A percentile compares a stretch with the other conserved stretches of the same genome.
Conservation (phyloP, 2,797 vertebrate species). For the Rhinoraja longicauda region DNA sequence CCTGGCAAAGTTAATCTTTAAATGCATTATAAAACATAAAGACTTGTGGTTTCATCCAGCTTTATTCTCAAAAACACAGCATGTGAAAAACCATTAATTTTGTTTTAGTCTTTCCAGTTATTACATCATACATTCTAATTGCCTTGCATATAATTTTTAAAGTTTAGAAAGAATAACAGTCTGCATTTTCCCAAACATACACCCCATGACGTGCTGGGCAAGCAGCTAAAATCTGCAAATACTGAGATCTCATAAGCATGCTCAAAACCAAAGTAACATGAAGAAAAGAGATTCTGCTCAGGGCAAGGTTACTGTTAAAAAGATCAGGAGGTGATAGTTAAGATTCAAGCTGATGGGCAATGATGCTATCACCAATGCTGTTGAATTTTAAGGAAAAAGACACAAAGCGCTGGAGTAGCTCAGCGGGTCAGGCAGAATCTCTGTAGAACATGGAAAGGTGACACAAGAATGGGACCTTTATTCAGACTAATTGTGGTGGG, state of each 20-base stretch:
- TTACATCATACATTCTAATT: background rate
- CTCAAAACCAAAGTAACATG: background rate
- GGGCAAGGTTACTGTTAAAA: too few species aligned
- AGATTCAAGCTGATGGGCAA: background rate
- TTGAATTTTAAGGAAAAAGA: background rate
- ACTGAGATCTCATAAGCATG: too few species aligned
- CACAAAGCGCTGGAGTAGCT: too few species aligned
- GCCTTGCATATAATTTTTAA: too few species aligned
- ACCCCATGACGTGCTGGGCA: background rate
- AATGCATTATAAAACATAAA: background rate
- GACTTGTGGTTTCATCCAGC: background rate
- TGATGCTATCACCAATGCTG: background rate
- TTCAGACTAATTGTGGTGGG: too few species aligned
- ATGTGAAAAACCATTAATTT: background rate
- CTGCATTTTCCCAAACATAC: too few species aligned
- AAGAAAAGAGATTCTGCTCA: background rate
- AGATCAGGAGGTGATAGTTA: background rate
- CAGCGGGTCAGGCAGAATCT: too few species aligned
- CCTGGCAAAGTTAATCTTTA: background rate
- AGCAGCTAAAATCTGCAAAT: background rate
- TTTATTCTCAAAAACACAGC: background rate
- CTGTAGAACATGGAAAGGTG: too few species aligned
- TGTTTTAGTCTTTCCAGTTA: background rate
- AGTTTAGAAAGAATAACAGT: too few species aligned
- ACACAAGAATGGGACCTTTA: too few species aligned